These are phyloP conservation scores for Platynereis dumerilii DNA, from an alignment of 2,888 invertebrate genomes.

Conservation along the genomic window DNA sequence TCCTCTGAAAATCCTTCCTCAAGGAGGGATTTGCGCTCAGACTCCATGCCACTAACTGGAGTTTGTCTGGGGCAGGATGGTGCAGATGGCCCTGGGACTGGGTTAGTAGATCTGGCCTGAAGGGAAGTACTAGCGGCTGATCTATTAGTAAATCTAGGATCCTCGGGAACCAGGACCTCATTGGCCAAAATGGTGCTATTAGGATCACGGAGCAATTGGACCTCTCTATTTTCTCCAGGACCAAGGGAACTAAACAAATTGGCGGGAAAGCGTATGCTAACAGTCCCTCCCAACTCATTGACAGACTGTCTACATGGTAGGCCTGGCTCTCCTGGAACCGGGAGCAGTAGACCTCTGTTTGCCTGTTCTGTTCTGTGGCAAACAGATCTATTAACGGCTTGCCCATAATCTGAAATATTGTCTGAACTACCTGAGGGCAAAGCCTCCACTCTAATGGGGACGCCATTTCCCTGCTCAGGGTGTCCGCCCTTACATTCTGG, in stretches of 20 bases:
- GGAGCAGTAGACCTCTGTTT: constrained; percentile 18
- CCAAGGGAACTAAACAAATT: constrained; percentile 7
- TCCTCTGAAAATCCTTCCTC: no score
- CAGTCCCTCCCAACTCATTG: constrained; percentile 21
- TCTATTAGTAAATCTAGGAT: no score
- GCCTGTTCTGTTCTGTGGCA: constrained; percentile 20
- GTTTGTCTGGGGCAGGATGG: no score
- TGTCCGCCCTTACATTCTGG: constrained; percentile 32
- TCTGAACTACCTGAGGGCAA: constrained; percentile 15
- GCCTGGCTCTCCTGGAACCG: constrained; percentile 11
- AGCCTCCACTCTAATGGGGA: constrained; percentile 32
- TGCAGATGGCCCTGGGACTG: no score
- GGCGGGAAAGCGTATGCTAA: constrained; percentile 27
- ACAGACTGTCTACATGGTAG: constrained; percentile 4
- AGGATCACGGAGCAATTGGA: constrained; percentile 7
- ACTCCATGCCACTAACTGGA: no score
- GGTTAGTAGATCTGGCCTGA: no score
- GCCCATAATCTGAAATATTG: constrained; percentile 16
- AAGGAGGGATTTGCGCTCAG: no score
- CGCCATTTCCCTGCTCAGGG: constrained; percentile 22
- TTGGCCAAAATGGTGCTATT: no score
- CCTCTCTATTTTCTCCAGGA: constrained; percentile 18
- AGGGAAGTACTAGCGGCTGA: no score
- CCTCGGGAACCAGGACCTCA: no score
- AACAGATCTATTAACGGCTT: constrained; percentile 25